A percentile compares a stretch with the other conserved stretches of the same genome.
Evolutionary conservation across 2,888 invertebrate genomes (phyloP).

Genomic region (Lypha dubia): DNA sequence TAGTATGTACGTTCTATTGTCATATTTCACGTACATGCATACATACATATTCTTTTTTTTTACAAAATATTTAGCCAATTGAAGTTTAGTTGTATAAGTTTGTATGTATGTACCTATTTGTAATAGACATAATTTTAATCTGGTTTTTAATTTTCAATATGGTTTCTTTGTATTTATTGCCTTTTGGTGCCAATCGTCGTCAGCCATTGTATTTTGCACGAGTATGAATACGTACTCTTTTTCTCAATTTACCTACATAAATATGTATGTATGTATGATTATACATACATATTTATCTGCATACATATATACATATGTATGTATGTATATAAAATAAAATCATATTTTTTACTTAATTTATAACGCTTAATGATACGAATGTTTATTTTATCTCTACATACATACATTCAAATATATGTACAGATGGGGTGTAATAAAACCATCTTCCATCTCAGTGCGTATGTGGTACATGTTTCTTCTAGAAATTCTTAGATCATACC

Average conservation of each 20-base stretch:
- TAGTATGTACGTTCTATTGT: too few species aligned
- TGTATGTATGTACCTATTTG: too few species aligned
- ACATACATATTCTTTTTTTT: background rate
- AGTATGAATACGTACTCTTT: slow-evolving; percentile 7
- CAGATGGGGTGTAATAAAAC: background rate
- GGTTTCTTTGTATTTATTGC: slow-evolving; percentile 37
- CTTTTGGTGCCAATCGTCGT: slow-evolving; percentile 48
- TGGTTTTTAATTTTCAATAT: slow-evolving; percentile 33
- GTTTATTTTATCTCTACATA: background rate
- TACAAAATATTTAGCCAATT: background rate
- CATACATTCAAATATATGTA: background rate
- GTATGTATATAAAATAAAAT: too few species aligned
- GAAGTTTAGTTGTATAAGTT: background rate
- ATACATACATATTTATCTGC: too few species aligned
- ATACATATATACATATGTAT: too few species aligned
- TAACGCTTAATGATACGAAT: background rate
- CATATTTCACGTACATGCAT: too few species aligned
- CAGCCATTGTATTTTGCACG: slow-evolving; percentile 48
- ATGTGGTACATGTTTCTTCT: too few species aligned
- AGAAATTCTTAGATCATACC: too few species aligned
- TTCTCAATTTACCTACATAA: slow-evolving; percentile 22
- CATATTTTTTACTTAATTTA: background rate
- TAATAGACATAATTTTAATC: slow-evolving; percentile 14
- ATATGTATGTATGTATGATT: background rate
- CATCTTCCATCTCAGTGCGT: too few species aligned